Conservation (phyloP, 2,888 invertebrate species). For the Tenthredo scrophulariae region DNA sequence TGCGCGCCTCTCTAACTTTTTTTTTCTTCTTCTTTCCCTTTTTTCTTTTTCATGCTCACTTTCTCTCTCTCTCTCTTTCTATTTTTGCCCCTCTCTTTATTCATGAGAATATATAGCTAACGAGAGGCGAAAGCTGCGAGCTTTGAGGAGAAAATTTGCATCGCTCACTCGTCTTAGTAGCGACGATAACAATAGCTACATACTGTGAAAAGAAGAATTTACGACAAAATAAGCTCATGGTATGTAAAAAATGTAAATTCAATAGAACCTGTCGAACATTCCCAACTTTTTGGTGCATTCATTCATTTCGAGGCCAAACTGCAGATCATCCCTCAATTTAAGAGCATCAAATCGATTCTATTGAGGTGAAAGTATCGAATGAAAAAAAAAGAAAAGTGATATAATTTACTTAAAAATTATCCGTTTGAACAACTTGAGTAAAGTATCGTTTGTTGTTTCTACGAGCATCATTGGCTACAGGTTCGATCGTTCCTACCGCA, state of each 20-base stretch:
- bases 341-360: too few species aligned
- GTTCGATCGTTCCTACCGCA: not conserved
- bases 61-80: constrained; percentile 45
- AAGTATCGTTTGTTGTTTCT: not conserved
- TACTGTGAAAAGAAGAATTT: not conserved
- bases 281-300: too few species aligned
- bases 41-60: not conserved
- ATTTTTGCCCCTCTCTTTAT: not conserved
- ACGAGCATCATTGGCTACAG: not conserved
- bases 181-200: not conserved
- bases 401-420: too few species aligned
- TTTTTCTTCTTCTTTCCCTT: not conserved
- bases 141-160: not conserved
- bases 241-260: too few species aligned
- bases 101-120: not conserved
- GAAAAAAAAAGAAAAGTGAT: too few species aligned
- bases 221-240: not conserved
- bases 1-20: constrained; percentile 58
- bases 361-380: too few species aligned
- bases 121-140: not conserved
- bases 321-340: too few species aligned
- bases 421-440: too few species aligned
- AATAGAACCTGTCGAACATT: too few species aligned
- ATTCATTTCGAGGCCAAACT: too few species aligned
- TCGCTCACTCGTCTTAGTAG: not conserved